Percentiles rank a stretch among this genome's conserved stretches.
phyloP scores from a whole-genome alignment of 2,888 invertebrate genomes.

The Agrotis ipsilon region DNA sequence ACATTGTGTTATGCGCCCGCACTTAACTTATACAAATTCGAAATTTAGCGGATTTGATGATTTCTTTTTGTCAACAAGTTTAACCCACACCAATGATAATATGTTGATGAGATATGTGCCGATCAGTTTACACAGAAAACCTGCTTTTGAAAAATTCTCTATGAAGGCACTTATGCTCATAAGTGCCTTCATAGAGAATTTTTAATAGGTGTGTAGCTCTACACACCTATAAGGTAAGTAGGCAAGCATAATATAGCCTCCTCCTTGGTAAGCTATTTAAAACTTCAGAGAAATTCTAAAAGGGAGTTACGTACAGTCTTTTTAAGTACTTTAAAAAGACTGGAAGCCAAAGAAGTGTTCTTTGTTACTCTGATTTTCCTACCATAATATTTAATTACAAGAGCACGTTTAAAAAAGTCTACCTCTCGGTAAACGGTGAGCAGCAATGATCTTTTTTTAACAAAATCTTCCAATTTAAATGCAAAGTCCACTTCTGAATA shows the following conservation, averaged over 20 bases:
- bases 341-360: background rate
- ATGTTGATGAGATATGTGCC: no score
- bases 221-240: background rate
- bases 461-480: slow-evolving; percentile 36
- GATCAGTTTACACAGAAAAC: no score
- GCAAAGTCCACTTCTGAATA: slow-evolving; percentile 20
- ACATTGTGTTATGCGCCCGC: no score
- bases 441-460: background rate
- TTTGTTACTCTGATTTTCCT: background rate
- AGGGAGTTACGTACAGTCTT: no score
- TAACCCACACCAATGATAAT: no score
- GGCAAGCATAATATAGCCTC: background rate
- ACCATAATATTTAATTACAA: slow-evolving; percentile 1
- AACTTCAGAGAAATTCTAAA: background rate
- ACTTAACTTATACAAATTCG: no score
- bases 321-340: background rate
- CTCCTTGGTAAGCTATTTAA: background rate
- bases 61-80: no score
- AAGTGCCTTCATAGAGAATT: no score
- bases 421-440: background rate
- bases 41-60: no score
- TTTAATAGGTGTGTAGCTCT: no score
- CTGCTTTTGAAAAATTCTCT: no score
- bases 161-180: no score
- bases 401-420: background rate